Conservation (phyloP, 2,888 invertebrate species). For the Cephus nigrinus region DNA sequence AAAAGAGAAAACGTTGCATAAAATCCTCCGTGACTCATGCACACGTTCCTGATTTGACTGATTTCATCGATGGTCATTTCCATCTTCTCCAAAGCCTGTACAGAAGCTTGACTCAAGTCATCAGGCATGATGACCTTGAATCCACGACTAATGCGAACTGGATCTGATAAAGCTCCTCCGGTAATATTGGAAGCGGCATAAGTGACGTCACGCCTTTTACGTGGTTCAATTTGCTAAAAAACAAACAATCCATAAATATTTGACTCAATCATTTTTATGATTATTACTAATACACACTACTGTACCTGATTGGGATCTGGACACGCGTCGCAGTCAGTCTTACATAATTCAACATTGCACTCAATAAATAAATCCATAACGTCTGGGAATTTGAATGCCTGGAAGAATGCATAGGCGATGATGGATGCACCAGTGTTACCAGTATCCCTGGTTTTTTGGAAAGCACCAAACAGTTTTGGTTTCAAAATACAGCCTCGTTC, state of each 20-base stretch:
- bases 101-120: slow-evolving; percentile 68
- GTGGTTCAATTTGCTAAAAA: slow-evolving; percentile 67
- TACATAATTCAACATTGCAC: slow-evolving; percentile 85
- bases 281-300: not conserved
- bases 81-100: slow-evolving; percentile 45
- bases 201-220: slow-evolving; percentile 53
- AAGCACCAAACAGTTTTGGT: slow-evolving; percentile 83
- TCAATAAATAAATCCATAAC: slow-evolving; percentile 85
- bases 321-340: slow-evolving; percentile 82
- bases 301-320: slow-evolving; percentile 72
- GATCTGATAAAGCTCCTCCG: slow-evolving; percentile 70
- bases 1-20: slow-evolving; percentile 73
- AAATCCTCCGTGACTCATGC: slow-evolving; percentile 75
- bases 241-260: too few relatives aligned
- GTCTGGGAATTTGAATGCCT: slow-evolving; percentile 87
- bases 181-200: slow-evolving; percentile 42
- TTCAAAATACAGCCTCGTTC: slow-evolving; percentile 82
- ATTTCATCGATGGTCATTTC: slow-evolving; percentile 41
- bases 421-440: slow-evolving; percentile 79
- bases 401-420: slow-evolving; percentile 83
- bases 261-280: too few relatives aligned
- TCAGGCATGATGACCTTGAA: slow-evolving; percentile 78
- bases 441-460: slow-evolving; percentile 83
- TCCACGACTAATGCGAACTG: slow-evolving; percentile 74
- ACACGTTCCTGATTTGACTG: slow-evolving; percentile 66